Conservation (phyloP, 1,140 invertebrate genomes). For the Bilobella aurantiaca region DNA sequence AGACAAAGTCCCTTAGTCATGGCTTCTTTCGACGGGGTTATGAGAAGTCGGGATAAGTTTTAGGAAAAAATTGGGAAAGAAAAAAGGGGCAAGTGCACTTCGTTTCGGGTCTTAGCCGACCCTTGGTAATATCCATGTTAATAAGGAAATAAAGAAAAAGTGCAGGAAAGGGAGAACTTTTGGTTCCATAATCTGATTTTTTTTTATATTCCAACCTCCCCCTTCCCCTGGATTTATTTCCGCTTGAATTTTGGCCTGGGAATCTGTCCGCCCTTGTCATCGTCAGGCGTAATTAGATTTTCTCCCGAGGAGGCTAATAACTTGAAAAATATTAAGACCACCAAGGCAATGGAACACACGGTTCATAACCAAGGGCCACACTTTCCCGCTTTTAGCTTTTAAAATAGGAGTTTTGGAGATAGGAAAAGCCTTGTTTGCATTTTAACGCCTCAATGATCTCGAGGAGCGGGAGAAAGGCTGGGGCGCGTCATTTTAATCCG, state of each 20-base stretch:
- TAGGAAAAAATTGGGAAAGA: too few species aligned
- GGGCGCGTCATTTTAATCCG: too few species aligned
- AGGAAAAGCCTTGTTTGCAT: neutral
- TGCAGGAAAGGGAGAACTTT: neutral
- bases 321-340: neutral
- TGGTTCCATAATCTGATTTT: neutral
- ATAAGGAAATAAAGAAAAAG: neutral
- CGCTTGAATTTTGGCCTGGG: neutral
- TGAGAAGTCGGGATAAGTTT: too few species aligned
- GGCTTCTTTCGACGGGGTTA: too few species aligned
- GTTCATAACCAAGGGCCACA: neutral
- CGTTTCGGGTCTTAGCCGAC: too few species aligned
- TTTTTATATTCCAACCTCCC: too few species aligned
- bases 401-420: neutral
- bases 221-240: neutral
- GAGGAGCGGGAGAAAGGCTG: neutral
- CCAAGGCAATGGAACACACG: neutral
- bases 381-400: neutral
- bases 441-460: neutral
- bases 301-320: neutral
- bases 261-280: neutral
- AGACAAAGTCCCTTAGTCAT: too few species aligned
- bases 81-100: too few species aligned
- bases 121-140: neutral
- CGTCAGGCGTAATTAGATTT: neutral